Conservation (phyloP, 2,113 vertebrate genomes). For the Lycaon pictus region DNA sequence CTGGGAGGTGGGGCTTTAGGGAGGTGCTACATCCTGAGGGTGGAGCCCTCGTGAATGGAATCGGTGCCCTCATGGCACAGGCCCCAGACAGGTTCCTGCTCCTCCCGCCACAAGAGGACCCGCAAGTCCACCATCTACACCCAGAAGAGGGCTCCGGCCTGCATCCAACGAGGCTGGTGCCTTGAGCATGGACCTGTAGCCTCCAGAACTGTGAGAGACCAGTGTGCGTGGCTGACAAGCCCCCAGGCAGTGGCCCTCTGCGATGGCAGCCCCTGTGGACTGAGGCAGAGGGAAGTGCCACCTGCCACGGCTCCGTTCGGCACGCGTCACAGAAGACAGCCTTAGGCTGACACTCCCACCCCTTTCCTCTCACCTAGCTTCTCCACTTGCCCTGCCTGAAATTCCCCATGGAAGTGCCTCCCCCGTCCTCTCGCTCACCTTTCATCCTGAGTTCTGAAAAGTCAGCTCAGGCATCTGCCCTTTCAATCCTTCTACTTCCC, state of each 20-base stretch:
- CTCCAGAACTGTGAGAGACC: neutral
- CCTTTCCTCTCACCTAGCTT: neutral
- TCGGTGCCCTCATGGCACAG: neutral
- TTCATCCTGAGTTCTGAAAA: neutral
- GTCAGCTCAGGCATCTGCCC: fast-evolving
- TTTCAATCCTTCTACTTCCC: neutral
- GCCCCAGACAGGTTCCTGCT: neutral
- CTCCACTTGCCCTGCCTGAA: no score
- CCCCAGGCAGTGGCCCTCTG: neutral
- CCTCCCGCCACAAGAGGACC: neutral
- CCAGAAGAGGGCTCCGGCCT: neutral
- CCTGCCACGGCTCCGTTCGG: fast-evolving
- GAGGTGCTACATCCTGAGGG: neutral
- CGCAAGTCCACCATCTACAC: fast-evolving
- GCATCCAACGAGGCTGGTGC: neutral
- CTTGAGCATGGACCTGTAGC: neutral
- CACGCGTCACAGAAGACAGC: fast-evolving
- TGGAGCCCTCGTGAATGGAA: neutral
- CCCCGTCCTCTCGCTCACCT: fast-evolving
- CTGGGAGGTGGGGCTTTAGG: no score
- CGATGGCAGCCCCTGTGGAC: neutral
- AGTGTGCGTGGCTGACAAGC: neutral
- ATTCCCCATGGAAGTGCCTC: no score
- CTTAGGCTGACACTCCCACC: no score
- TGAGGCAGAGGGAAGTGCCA: fast-evolving